Conservation (phyloP, 1,140 invertebrate genomes). For the Neodiprion fabricii region DNA sequence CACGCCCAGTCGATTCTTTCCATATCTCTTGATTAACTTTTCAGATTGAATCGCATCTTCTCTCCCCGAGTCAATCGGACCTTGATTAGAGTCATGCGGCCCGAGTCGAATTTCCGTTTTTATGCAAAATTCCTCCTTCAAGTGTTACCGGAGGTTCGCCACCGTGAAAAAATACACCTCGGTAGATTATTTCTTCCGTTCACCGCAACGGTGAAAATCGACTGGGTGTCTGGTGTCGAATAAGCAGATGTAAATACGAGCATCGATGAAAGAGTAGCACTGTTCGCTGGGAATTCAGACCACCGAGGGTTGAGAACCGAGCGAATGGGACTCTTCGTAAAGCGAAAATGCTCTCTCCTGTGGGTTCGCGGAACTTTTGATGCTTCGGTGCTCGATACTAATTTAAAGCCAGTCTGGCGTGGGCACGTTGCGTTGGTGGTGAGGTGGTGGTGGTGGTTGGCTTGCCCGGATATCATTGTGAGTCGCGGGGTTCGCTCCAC, state of each 20-base stretch:
- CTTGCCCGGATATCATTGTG: neutral
- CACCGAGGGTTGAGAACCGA: too few species aligned
- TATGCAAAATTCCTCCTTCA: too few species aligned
- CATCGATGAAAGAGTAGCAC: too few species aligned
- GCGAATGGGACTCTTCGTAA: neutral
- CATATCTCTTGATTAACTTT: neutral
- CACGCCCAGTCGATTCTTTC: neutral
- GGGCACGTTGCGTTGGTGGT: neutral
- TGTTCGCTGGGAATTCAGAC: too few species aligned
- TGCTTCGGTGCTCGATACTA: neutral
- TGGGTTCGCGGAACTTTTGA: conserved; percentile 7
- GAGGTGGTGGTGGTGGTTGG: neutral
- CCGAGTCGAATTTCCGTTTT: too few species aligned
- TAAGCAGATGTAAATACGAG: too few species aligned
- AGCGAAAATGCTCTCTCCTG: neutral
- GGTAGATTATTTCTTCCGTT: too few species aligned
- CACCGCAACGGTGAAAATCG: too few species aligned
- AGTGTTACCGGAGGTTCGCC: too few species aligned
- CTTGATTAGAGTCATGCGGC: too few species aligned
- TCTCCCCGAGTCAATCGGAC: neutral
- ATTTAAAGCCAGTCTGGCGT: conserved; percentile 1
- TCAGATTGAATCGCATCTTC: neutral
- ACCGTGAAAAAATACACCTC: too few species aligned
- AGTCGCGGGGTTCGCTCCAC: neutral
- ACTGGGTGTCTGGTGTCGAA: too few species aligned